phyloP scores from a whole-genome alignment of 2,888 invertebrate genomes.

The Macaria notata region DNA sequence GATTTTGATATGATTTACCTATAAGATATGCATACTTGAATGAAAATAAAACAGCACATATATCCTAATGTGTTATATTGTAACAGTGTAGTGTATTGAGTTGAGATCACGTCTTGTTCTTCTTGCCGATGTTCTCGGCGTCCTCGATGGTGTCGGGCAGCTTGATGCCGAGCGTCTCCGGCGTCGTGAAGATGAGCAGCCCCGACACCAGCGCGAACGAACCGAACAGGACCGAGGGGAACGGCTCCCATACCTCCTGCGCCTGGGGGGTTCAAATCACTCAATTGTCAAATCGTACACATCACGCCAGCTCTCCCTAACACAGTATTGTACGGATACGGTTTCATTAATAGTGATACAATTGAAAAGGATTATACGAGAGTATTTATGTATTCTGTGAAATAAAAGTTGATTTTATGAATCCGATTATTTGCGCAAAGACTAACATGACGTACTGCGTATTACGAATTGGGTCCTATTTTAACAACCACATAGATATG shows the following conservation, averaged over 20 bases:
- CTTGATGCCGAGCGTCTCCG: slow-evolving; percentile 78
- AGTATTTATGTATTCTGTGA: too few species aligned
- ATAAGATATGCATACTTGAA: too few species aligned
- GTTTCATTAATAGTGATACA: too few species aligned
- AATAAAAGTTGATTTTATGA: too few species aligned
- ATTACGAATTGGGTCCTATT: too few species aligned
- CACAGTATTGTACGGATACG: too few species aligned
- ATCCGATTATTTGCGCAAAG: too few species aligned
- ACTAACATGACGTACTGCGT: too few species aligned
- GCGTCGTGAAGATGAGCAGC: slow-evolving; percentile 57
- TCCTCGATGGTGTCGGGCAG: slow-evolving; percentile 83
- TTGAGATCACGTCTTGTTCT: slow-evolving; percentile 39
- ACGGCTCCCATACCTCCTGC: slow-evolving; percentile 53
- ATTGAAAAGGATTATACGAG: neutral
- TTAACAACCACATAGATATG: too few species aligned
- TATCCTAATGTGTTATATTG: too few species aligned
- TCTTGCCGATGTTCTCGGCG: slow-evolving; percentile 63
- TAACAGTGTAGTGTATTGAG: neutral
- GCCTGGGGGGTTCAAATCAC: slow-evolving; percentile 40
- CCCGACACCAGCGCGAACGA: slow-evolving; percentile 76
- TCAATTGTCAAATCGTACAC: neutral
- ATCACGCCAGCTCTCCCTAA: neutral
- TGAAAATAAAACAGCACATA: too few species aligned
- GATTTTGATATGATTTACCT: too few species aligned
- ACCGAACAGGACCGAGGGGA: slow-evolving; percentile 82